Evolutionary conservation across 1,140 invertebrate genomes (phyloP).

Genomic region (Drosophila tsacasi): DNA sequence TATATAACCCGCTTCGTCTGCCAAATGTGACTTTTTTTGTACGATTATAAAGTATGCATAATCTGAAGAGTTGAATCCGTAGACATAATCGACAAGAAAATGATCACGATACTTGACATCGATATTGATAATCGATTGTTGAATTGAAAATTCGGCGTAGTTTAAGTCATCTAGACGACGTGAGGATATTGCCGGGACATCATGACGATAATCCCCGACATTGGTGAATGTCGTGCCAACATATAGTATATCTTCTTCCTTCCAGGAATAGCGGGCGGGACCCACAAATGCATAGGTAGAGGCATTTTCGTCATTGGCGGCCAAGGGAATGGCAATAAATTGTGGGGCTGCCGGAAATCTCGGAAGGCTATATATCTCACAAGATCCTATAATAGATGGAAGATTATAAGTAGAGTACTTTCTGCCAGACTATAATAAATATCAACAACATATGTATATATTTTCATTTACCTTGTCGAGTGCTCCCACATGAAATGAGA

Average conservation of each 20-base stretch:
- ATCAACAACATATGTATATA: no score
- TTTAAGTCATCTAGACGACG: conserved; percentile 92
- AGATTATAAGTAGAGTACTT: not conserved
- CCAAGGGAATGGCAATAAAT: conserved; percentile 92
- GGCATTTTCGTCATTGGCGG: conserved; percentile 95
- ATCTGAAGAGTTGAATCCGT: conserved; percentile 97
- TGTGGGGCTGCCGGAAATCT: conserved; percentile 91
- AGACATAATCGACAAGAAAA: conserved; percentile 97
- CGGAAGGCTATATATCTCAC: conserved; percentile 92
- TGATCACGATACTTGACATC: conserved; percentile 98
- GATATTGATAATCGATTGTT: conserved; percentile 94
- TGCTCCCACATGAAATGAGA: conserved; percentile 95
- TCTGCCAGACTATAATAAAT: not conserved
- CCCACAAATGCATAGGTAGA: conserved; percentile 98
- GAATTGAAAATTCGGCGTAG: conserved; percentile 93
- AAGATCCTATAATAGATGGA: conserved; percentile 87
- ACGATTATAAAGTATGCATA: conserved; percentile 98
- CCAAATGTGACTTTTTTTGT: conserved; percentile 95
- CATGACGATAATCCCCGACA: conserved; percentile 95
- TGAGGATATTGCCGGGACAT: conserved; percentile 96
- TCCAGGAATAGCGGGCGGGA: conserved; percentile 93
- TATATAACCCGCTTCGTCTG: conserved; percentile 95
- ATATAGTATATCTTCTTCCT: conserved; percentile 93
- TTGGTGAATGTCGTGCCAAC: conserved; percentile 97
- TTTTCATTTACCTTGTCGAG: conserved; percentile 88